These are phyloP conservation scores for Hystrix brachyura DNA, from an alignment of 2,113 vertebrate genomes.

Conservation along the genomic window DNA sequence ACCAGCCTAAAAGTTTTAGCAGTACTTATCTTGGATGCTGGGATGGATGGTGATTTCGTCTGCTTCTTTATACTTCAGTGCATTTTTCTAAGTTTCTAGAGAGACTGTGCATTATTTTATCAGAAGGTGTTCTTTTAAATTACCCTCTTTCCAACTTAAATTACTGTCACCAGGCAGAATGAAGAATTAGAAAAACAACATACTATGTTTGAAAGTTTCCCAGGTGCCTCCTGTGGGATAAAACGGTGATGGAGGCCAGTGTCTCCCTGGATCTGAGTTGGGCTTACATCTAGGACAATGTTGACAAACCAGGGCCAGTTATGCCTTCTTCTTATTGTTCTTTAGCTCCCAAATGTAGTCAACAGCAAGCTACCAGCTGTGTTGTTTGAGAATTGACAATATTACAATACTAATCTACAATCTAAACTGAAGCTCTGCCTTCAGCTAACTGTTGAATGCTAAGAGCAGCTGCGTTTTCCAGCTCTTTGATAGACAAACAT, in stretches of 20 bases:
- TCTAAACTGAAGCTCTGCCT: constrained; percentile 32
- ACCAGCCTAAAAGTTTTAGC: background rate
- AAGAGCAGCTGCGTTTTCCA: background rate
- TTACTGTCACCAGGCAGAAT: background rate
- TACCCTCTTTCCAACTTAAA: constrained; percentile 14
- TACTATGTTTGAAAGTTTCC: background rate
- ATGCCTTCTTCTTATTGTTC: background rate
- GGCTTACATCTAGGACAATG: background rate
- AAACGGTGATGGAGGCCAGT: background rate
- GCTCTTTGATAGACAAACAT: background rate
- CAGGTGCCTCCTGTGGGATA: background rate
- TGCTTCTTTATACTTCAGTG: background rate
- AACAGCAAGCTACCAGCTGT: constrained; percentile 51
- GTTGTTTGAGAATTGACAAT: background rate
- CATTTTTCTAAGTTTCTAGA: constrained; percentile 49
- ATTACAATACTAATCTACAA: background rate
- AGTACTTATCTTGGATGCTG: background rate
- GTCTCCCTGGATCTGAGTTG: background rate
- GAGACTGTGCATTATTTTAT: background rate
- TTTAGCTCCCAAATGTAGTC: background rate
- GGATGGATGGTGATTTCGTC: background rate
- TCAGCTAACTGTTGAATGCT: background rate
- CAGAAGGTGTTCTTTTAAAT: background rate
- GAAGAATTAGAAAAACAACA: constrained; percentile 4
- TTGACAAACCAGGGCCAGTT: constrained; percentile 30